Conservation (phyloP, 1,140 invertebrate species). For the Pseudomyrmex flavicornis region DNA sequence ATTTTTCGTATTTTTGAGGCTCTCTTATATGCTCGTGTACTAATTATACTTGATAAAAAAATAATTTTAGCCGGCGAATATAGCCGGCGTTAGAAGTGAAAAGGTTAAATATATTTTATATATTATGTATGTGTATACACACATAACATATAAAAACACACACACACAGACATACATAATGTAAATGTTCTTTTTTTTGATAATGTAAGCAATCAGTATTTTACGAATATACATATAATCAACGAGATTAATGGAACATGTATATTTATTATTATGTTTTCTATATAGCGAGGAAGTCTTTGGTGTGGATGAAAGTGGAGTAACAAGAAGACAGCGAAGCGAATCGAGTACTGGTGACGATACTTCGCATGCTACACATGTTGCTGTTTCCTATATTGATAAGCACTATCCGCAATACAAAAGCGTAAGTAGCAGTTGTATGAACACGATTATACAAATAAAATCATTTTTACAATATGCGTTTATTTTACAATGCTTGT, state of each 20-base stretch:
- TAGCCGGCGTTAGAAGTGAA: no score
- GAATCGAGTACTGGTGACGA: constrained; percentile 90
- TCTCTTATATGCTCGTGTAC: no score
- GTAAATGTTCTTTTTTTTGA: neutral
- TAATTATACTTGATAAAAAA: no score
- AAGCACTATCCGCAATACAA: constrained; percentile 83
- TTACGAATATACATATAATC: neutral
- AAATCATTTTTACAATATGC: no score
- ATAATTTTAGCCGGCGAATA: no score
- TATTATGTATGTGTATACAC: no score
- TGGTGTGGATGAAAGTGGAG: constrained; percentile 87
- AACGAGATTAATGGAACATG: neutral
- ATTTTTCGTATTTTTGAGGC: no score
- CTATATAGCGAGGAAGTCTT: constrained; percentile 87
- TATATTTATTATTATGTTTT: constrained; percentile 15
- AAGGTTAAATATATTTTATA: no score
- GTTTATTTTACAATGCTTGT: no score
- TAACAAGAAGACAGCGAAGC: constrained; percentile 87
- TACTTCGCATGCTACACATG: constrained; percentile 90
- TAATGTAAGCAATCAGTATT: neutral
- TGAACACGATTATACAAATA: neutral
- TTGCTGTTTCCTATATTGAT: constrained; percentile 85
- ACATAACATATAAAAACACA: no score
- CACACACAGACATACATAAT: no score
- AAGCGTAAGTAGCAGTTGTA: constrained; percentile 74